phyloP scores from a whole-genome alignment of 92 coral and sea anemone genomes.

The Actinernus sp. region DNA sequence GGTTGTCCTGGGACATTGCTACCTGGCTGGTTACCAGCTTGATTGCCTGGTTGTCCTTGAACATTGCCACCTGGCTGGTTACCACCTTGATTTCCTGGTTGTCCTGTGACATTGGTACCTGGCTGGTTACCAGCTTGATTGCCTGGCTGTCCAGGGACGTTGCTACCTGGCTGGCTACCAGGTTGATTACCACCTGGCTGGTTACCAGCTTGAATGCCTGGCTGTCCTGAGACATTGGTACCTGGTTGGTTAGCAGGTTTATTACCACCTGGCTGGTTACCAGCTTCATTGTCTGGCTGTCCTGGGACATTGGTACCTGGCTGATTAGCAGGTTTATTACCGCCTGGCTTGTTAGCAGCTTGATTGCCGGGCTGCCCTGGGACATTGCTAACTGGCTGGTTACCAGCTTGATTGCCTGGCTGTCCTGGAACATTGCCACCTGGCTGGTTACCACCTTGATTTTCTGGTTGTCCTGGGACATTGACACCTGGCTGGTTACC shows the following conservation, averaged over 20 bases:
- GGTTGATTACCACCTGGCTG: slow-evolving; percentile 4
- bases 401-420: too few relatives aligned
- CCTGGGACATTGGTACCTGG: neutral
- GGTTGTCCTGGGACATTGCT: neutral
- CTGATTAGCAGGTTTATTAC: neutral
- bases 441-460: too few relatives aligned
- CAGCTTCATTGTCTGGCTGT: too few relatives aligned
- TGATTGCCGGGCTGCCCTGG: slow-evolving; percentile 20
- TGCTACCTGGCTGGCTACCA: slow-evolving; percentile 7
- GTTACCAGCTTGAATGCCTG: neutral
- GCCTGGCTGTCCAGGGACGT: slow-evolving; percentile 7
- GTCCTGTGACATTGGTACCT: neutral
- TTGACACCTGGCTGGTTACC: neutral
- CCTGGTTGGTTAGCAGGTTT: slow-evolving; percentile 15
- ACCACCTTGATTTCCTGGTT: neutral
- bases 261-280: slow-evolving; percentile 9
- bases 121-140: slow-evolving; percentile 2
- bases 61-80: neutral
- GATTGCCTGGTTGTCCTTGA: neutral
- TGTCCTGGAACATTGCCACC: slow-evolving; percentile 25
- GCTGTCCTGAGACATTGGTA: slow-evolving; percentile 6
- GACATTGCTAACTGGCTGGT: slow-evolving; percentile 17
- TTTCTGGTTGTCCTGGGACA: slow-evolving; percentile 4
- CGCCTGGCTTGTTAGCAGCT: slow-evolving; percentile 12
- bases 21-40: slow-evolving; percentile 6